phyloP scores from a whole-genome alignment of 1,140 invertebrate genomes.

The Macrotrachela quadricornifera region DNA sequence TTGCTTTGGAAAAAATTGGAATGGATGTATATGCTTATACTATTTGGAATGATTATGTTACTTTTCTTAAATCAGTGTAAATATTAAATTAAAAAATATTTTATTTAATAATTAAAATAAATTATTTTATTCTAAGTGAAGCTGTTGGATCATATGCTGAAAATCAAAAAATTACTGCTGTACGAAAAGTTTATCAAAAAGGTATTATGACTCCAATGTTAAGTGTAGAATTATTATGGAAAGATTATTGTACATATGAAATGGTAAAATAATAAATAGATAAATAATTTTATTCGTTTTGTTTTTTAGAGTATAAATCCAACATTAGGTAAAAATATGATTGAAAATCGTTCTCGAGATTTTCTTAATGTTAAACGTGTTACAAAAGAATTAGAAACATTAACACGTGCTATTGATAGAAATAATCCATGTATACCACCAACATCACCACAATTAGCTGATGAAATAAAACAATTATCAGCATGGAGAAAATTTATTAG shows the following conservation, averaged over 20 bases:
- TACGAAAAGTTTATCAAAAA: constrained; percentile 78
- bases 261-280: constrained; percentile 20
- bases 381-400: constrained; percentile 83
- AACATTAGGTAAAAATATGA: constrained; percentile 83
- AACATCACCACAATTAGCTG: constrained; percentile 41
- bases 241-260: constrained; percentile 70
- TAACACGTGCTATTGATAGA: constrained; percentile 76
- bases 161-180: constrained; percentile 89
- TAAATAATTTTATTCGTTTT: too few species aligned
- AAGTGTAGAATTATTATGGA: constrained; percentile 91
- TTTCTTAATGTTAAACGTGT: constrained; percentile 91
- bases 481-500: constrained; percentile 89
- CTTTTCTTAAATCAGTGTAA: constrained; percentile 42
- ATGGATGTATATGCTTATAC: constrained; percentile 84
- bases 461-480: constrained; percentile 63
- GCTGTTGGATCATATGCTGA: constrained; percentile 96
- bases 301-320: constrained; percentile 80
- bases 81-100: background rate
- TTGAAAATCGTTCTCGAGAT: constrained; percentile 65
- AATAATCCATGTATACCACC: constrained; percentile 40
- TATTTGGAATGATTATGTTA: constrained; percentile 92
- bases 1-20: constrained; percentile 93
- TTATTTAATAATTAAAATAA: background rate
- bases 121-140: constrained; percentile 42
- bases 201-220: constrained; percentile 87